Conservation (phyloP, 2,797 vertebrate genomes). For the Protonibea diacanthus region DNA sequence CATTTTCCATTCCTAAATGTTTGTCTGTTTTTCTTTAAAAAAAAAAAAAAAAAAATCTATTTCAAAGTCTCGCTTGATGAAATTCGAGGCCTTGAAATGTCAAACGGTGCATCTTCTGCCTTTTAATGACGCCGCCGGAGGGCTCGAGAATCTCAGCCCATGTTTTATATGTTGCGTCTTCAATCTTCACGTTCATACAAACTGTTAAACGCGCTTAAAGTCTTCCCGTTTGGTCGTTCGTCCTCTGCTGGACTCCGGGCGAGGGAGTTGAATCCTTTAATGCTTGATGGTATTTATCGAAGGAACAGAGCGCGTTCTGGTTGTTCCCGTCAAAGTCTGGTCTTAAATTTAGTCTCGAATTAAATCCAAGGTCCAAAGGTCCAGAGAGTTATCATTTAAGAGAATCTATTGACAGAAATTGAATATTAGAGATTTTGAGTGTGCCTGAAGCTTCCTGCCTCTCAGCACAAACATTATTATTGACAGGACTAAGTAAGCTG, state of each 20-base stretch:
- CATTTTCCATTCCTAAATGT: slow-evolving; percentile 84
- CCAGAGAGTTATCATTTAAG: no score
- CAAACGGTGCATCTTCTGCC: neutral
- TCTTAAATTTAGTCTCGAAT: neutral
- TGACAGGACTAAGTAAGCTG: no score
- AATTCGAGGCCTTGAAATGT: slow-evolving; percentile 22
- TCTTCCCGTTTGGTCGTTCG: neutral
- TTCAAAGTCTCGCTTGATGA: slow-evolving; percentile 7
- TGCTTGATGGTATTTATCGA: neutral
- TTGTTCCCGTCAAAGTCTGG: neutral
- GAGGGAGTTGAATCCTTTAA: neutral
- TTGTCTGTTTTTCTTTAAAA: slow-evolving; percentile 38
- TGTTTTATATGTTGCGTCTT: slow-evolving; percentile 5
- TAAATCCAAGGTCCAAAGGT: no score
- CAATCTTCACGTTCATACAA: neutral
- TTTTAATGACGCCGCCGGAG: slow-evolving; percentile 32
- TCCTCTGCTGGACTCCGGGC: no score
- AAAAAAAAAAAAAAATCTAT: neutral
- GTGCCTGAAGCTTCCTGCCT: no score
- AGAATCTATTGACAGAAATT: no score
- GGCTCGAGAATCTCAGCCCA: neutral
- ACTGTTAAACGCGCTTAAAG: neutral
- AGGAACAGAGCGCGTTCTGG: neutral
- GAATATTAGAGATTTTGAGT: no score
- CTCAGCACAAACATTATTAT: no score